Base-by-base conservation (phyloP, 2,888 invertebrate genomes). In the Endotricha flammealis region DNA sequence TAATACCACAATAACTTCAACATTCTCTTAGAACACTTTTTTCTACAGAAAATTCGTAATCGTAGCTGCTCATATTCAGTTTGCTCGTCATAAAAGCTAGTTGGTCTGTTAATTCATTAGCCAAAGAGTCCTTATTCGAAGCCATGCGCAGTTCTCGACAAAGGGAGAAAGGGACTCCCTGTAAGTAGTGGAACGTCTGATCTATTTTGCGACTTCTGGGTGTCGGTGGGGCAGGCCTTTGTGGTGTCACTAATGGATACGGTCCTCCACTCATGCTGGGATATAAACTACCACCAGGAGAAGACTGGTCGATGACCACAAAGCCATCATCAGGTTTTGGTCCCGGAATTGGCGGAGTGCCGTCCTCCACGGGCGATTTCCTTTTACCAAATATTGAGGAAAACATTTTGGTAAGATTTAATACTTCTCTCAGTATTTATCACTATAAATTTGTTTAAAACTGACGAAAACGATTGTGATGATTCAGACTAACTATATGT, bases 1-100 rank as follows among this genome's bases (percentile, higher is more conserved):
- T n/a, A n/a, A n/a, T n/a, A 25, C 10, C 4, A 10, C 23, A 25
- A 25, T 12, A 4, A 27, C 22, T 62, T 43, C n/a, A 78, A 55
- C 65, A 80, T 46, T 90, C 90, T 41, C 83, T 76, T 17, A 89
- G 62, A 22, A 90, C 88, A 73, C 88, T 87, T 44, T 71, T 83
- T 57, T 90, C 90, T 2, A 80, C 57, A 8, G 74, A 66, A 53
- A 90, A 90, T 48, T 87, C 82, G 50, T 90, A 90, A 16, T 82
- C 61, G 44, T 72, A 85, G 29, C 73, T 65, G 38, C 64, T 68
- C 36, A 87, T 50, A 38, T 75, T 76, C 2, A 87, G 57, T 64
- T 81, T 75, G 56, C 78, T 83, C 1, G 87, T 76, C 24, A 89
- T 61, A 41, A 88, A 89, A 0, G 88, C 83, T 17, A 88, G 58